A percentile compares a stretch with the other conserved stretches of the same genome.
These are phyloP conservation scores for Pteropus alecto DNA, from an alignment of 2,113 vertebrate species.

Conservation along the genomic window DNA sequence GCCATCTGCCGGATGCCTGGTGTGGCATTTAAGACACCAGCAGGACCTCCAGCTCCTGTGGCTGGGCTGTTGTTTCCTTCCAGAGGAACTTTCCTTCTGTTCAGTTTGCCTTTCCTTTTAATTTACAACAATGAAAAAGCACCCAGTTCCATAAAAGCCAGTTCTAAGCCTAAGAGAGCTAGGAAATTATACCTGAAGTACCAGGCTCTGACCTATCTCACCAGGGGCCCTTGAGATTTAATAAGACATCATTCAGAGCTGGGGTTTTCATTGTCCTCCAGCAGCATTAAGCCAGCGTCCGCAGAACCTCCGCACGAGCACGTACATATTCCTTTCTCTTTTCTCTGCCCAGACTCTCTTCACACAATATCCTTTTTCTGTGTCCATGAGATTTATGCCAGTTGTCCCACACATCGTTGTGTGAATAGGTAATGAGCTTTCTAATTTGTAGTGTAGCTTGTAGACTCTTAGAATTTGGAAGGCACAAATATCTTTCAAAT, in stretches of 20 bases:
- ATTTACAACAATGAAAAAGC: neutral
- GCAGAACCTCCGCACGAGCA: neutral
- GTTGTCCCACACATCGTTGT: neutral
- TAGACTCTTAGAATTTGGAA: neutral
- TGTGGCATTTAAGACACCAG: neutral
- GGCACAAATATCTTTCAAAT: neutral
- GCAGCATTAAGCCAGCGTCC: neutral
- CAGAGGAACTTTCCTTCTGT: neutral
- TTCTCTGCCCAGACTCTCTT: neutral
- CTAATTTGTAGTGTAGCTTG: neutral
- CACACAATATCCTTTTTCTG: neutral
- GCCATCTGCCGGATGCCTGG: neutral
- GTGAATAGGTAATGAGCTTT: neutral
- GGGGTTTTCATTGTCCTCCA: neutral
- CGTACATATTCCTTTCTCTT: accelerated
- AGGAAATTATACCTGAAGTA: neutral
- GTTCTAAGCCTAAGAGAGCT: neutral
- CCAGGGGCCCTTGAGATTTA: conserved; percentile 26
- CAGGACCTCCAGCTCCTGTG: neutral
- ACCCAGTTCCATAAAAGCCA: conserved; percentile 26
- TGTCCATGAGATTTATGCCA: neutral
- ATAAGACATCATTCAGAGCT: neutral
- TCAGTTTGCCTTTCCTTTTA: neutral
- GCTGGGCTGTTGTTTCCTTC: neutral
- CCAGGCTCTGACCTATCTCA: neutral